phyloP scores from a whole-genome alignment of 2,888 invertebrate genomes.

The Pemphredon lugubris region DNA sequence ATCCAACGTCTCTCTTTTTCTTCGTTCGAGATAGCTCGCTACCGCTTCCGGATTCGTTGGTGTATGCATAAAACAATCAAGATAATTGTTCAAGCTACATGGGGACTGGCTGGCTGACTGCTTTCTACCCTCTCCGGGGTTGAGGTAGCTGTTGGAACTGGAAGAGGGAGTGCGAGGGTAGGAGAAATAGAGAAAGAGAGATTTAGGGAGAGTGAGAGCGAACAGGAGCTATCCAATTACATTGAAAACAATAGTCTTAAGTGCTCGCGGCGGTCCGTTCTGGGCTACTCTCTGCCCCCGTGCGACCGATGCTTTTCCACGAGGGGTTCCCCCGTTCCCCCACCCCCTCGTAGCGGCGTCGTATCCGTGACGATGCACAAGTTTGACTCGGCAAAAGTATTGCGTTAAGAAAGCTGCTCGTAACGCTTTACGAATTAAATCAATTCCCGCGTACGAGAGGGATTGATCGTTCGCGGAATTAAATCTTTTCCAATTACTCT shows the following conservation, averaged over 20 bases:
- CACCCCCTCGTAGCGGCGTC: constrained; percentile 38
- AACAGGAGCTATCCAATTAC: constrained; percentile 81
- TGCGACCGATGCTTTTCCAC: constrained; percentile 66
- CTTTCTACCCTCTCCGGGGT: constrained; percentile 62
- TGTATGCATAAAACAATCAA: constrained; percentile 81
- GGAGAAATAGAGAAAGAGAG: constrained; percentile 38
- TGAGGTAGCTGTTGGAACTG: constrained; percentile 56
- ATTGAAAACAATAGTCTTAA: constrained; percentile 83
- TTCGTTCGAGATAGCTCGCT: constrained; percentile 18
- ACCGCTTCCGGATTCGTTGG: constrained; percentile 55
- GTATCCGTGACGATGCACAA: constrained; percentile 56
- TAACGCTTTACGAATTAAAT: constrained; percentile 51
- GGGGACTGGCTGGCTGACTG: constrained; percentile 64
- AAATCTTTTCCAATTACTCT: too few relatives aligned
- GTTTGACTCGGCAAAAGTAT: constrained; percentile 62
- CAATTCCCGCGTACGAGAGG: constrained; percentile 26
- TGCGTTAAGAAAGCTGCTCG: constrained; percentile 46
- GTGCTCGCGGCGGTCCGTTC: constrained; percentile 78
- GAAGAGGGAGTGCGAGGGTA: constrained; percentile 43
- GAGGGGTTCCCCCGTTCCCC: constrained; percentile 64
- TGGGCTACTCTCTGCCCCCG: constrained; percentile 56
- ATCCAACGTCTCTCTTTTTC: constrained; percentile 10
- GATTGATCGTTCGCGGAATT: constrained; percentile 31
- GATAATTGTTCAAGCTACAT: constrained; percentile 80
- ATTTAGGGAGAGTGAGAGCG: constrained; percentile 56